phyloP scores from a whole-genome alignment of 2,113 vertebrate genomes.

The Canis aureus region DNA sequence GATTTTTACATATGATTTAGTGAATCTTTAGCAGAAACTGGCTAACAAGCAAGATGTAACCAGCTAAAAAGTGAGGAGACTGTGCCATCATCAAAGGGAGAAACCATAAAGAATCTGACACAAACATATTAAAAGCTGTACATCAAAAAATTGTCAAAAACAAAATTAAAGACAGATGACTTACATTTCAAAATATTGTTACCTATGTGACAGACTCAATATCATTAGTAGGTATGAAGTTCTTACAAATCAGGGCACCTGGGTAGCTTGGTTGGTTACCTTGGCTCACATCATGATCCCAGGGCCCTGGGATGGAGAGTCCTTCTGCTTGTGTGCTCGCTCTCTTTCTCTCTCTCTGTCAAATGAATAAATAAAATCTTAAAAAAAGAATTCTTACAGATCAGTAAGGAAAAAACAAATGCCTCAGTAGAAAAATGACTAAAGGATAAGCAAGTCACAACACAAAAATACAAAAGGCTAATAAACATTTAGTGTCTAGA shows the following conservation, averaged over 20 bases:
- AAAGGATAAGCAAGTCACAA: not conserved
- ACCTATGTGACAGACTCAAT: not conserved
- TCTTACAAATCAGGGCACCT: not conserved
- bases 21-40: constrained; percentile 17
- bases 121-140: not conserved
- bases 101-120: not conserved
- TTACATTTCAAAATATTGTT: constrained; percentile 25
- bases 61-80: not conserved
- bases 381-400: not conserved
- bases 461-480: constrained; percentile 4
- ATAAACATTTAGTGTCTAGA: not conserved
- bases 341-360: no score
- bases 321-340: no score
- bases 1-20: not conserved
- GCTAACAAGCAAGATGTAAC: not conserved
- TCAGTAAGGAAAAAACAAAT: constrained; percentile 1
- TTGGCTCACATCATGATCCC: no score
- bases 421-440: constrained; percentile 15
- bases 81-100: not conserved
- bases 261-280: no score
- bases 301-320: no score
- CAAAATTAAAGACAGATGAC: not conserved
- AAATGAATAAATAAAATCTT: no score
- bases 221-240: not conserved
- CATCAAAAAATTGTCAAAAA: not conserved